These are phyloP conservation scores for Tanypteryx hageni DNA, from an alignment of 2,888 invertebrate genomes.

Conservation along the genomic window DNA sequence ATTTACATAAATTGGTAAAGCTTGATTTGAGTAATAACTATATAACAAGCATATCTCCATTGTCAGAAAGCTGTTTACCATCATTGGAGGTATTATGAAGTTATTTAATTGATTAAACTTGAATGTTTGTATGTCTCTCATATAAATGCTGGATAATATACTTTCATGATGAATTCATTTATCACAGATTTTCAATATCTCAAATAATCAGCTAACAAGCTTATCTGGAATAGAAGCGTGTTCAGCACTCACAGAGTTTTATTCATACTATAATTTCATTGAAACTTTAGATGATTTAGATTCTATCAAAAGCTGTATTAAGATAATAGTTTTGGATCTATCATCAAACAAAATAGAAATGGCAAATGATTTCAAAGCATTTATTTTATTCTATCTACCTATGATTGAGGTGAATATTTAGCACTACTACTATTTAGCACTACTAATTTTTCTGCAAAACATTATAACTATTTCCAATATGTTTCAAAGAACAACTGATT, in stretches of 20 bases:
- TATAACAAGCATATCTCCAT: neutral
- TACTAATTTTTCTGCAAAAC: no score
- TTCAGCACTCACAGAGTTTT: slow-evolving; percentile 4
- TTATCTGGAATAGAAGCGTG: slow-evolving; percentile 44
- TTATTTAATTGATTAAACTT: neutral
- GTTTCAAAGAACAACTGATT: no score
- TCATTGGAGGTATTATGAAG: neutral
- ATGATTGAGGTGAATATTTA: slow-evolving; percentile 40
- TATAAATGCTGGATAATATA: neutral
- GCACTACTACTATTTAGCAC: neutral
- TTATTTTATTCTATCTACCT: slow-evolving; percentile 36
- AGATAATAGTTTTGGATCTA: neutral
- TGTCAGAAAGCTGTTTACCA: slow-evolving; percentile 1
- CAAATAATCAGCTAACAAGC: neutral
- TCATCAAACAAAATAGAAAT: slow-evolving; percentile 52
- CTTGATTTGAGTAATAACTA: slow-evolving; percentile 37
- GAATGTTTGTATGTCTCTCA: no score
- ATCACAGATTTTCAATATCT: slow-evolving; percentile 46
- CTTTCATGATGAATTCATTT: neutral
- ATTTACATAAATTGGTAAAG: slow-evolving; percentile 5
- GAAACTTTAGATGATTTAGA: neutral
- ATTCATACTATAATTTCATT: slow-evolving; percentile 16
- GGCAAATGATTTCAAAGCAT: neutral
- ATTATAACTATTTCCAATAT: no score
- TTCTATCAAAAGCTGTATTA: neutral